Evolutionary conservation across 2,113 vertebrate genomes (phyloP).

Genomic region (Myrmophylax atrothorax): DNA sequence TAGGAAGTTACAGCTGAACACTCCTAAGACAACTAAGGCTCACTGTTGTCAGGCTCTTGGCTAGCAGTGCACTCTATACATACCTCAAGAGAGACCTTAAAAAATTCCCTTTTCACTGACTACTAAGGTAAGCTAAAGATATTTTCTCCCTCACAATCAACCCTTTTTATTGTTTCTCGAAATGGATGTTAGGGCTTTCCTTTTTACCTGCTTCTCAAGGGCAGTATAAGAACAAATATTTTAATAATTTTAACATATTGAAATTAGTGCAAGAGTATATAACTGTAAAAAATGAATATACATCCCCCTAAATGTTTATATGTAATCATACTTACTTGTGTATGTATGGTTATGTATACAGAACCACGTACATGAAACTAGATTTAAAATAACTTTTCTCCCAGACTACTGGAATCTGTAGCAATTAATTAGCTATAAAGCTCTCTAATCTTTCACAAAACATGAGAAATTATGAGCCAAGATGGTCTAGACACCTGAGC

Average conservation of each 20-base stretch:
- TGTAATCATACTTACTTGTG: background rate
- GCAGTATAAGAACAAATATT: background rate
- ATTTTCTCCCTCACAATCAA: background rate
- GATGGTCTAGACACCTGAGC: background rate
- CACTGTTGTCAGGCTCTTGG: rapidly evolving
- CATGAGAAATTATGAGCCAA: background rate
- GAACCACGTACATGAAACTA: background rate
- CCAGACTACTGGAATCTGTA: background rate
- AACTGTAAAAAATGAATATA: background rate
- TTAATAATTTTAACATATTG: background rate
- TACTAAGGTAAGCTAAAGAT: background rate
- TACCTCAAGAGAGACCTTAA: background rate
- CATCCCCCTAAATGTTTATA: background rate
- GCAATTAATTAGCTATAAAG: background rate
- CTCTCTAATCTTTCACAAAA: background rate
- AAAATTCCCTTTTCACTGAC: background rate
- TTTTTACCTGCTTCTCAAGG: background rate
- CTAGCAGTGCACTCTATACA: background rate
- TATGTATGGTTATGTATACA: background rate
- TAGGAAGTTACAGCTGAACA: background rate
- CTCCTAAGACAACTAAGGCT: background rate
- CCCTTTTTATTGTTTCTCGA: background rate
- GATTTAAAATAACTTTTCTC: background rate
- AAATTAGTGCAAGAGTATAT: background rate
- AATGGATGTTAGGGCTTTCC: background rate